phyloP scores from a whole-genome alignment of 2,888 invertebrate genomes.

The Blastobasis lacticolella region DNA sequence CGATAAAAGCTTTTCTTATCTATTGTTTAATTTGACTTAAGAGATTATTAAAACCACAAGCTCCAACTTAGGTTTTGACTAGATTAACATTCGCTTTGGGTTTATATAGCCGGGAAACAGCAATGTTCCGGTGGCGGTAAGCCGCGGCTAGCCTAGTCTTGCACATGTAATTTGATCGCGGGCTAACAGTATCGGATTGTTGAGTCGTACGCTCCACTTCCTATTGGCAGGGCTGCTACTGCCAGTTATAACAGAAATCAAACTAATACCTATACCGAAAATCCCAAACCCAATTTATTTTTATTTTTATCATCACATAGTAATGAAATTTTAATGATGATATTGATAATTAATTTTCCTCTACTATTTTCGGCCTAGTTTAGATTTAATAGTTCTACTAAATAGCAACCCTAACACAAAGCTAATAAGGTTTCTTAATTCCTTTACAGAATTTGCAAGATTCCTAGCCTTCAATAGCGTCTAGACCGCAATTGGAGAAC shows the following conservation, averaged over 20 bases:
- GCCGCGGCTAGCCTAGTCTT: slow-evolving; percentile 23
- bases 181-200: slow-evolving; percentile 7
- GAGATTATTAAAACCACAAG: no score
- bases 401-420: slow-evolving; percentile 26
- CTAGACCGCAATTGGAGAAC: slow-evolving; percentile 23
- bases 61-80: no score
- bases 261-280: neutral
- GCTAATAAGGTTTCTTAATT: slow-evolving; percentile 51
- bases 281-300: neutral
- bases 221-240: neutral
- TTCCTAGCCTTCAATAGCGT: slow-evolving; percentile 32
- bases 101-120: slow-evolving; percentile 17
- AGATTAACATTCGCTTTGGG: neutral
- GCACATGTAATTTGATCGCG: slow-evolving; percentile 32
- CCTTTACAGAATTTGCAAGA: slow-evolving; percentile 42
- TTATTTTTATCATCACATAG: no score
- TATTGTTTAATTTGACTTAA: slow-evolving; percentile 14
- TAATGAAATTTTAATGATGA: no score
- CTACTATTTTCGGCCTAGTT: no score
- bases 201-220: slow-evolving; percentile 6
- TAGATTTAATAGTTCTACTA: neutral
- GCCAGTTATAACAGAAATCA: slow-evolving; percentile 9
- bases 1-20: slow-evolving; percentile 24
- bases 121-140: slow-evolving; percentile 22
- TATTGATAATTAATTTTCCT: no score